These are phyloP conservation scores for Danio choprae DNA, from an alignment of 2,797 vertebrate species.

Conservation along the genomic window DNA sequence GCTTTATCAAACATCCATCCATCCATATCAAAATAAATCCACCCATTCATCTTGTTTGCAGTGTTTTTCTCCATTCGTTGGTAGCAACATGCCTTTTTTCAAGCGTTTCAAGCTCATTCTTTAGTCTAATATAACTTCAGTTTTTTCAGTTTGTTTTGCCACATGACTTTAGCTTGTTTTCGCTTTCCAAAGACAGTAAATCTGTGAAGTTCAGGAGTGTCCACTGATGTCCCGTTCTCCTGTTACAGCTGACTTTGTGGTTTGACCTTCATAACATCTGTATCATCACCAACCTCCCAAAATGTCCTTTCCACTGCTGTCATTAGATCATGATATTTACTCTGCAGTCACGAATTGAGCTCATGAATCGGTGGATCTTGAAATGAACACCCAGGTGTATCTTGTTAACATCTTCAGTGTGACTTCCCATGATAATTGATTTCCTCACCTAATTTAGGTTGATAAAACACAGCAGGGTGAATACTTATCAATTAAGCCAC, in stretches of 20 bases:
- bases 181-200: neutral
- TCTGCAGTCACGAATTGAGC: neutral
- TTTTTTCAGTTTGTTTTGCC: neutral
- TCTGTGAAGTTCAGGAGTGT: neutral
- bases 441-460: slow-evolving; percentile 22
- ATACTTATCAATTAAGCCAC: slow-evolving; percentile 21
- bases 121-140: neutral
- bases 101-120: neutral
- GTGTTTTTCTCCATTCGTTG: too few species aligned
- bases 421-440: slow-evolving; percentile 44
- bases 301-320: neutral
- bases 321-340: neutral
- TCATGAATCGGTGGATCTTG: neutral
- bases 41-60: too few species aligned
- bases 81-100: too few species aligned
- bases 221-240: neutral
- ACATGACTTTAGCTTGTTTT: neutral
- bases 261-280: neutral
- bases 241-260: neutral
- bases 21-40: too few species aligned
- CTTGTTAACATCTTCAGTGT: slow-evolving; percentile 44
- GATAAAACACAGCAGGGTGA: slow-evolving; percentile 25
- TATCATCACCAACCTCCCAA: too few species aligned
- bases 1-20: too few species aligned
- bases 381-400: slow-evolving; percentile 38